phyloP scores from a whole-genome alignment of 53 echinoderm and acorn worm genomes.

The Mesocentrotus franciscanus region DNA sequence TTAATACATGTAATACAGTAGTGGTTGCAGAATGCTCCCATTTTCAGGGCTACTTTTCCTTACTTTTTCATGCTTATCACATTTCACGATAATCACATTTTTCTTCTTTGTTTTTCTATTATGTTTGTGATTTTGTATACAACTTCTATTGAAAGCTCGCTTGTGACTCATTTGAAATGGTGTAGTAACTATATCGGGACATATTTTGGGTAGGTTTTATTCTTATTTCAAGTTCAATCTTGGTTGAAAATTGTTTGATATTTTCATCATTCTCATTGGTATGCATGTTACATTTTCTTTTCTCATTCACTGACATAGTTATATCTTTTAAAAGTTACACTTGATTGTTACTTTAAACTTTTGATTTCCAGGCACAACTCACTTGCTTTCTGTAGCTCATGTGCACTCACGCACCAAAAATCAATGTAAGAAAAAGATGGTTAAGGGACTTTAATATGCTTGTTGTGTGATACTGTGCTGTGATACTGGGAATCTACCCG shows the following conservation, averaged over 20 bases:
- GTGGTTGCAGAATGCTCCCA: not conserved
- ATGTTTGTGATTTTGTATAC: constrained; percentile 40
- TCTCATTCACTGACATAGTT: not conserved
- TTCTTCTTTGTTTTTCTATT: constrained; percentile 4
- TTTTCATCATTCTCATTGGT: constrained; percentile 28
- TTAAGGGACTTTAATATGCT: not conserved
- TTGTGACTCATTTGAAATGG: constrained; percentile 62
- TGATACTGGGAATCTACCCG: not conserved
- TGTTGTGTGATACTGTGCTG: not conserved
- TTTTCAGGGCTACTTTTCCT: not conserved
- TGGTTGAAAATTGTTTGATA: constrained; percentile 32
- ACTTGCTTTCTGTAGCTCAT: constrained; percentile 14
- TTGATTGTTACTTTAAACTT: not conserved
- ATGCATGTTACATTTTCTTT: constrained; percentile 12
- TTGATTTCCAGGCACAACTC: constrained; percentile 26
- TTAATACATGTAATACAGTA: not conserved
- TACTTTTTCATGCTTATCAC: not conserved
- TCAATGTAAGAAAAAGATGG: not conserved
- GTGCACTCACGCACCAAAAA: constrained; percentile 19
- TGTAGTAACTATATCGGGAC: constrained; percentile 65
- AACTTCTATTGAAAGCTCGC: constrained; percentile 51
- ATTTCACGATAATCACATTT: not conserved
- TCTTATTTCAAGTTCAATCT: constrained; percentile 10
- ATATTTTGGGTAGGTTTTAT: constrained; percentile 59
- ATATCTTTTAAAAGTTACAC: not conserved